These are phyloP conservation scores for Seira sanloemensis DNA, from an alignment of 2,888 invertebrate species.

Conservation along the genomic window DNA sequence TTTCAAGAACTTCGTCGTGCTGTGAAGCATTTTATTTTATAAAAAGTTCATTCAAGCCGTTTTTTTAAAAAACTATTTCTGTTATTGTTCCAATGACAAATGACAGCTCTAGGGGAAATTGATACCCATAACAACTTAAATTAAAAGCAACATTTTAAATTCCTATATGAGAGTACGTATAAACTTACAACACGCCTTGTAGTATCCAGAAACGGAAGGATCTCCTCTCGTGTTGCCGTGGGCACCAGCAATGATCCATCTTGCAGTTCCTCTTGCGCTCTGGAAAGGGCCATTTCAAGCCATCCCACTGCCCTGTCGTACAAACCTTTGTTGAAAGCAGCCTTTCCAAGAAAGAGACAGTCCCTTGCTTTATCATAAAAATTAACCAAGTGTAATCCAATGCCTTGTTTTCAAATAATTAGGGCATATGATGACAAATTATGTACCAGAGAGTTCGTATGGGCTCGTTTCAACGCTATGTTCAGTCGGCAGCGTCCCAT, in stretches of 20 bases:
- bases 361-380: constrained; percentile 74
- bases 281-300: constrained; percentile 74
- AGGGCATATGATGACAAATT: too few species aligned
- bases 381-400: background rate
- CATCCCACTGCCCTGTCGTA: constrained; percentile 75
- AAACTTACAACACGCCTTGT: constrained; percentile 74
- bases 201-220: constrained; percentile 74
- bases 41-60: background rate
- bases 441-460: constrained; percentile 67
- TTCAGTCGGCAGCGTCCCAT: constrained; percentile 69
- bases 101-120: too few species aligned
- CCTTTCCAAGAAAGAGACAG: constrained; percentile 75
- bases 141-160: background rate
- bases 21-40: constrained; percentile 44
- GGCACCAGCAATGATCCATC: constrained; percentile 53
- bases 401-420: too few species aligned
- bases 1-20: constrained; percentile 74
- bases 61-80: constrained; percentile 22
- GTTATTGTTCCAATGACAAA: too few species aligned
- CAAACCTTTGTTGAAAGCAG: constrained; percentile 75
- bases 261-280: constrained; percentile 73
- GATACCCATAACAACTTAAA: too few species aligned
- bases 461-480: constrained; percentile 64
- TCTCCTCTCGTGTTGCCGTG: constrained; percentile 74
- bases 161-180: too few species aligned